These are phyloP conservation scores for Pseudococcus viburni DNA, from an alignment of 2,888 invertebrate species.

Conservation along the genomic window DNA sequence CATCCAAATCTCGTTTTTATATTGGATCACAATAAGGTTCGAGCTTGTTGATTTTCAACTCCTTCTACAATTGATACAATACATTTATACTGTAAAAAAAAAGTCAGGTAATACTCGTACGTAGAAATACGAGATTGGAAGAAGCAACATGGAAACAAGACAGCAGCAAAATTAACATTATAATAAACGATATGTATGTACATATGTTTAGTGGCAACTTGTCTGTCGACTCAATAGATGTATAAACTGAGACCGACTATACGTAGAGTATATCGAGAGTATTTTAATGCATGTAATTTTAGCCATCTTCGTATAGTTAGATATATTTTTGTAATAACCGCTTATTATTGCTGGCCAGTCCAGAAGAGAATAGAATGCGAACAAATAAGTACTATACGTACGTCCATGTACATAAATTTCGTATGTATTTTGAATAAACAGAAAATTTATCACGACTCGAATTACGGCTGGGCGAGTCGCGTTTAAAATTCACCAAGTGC, in stretches of 20 bases:
- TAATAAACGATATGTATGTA: conserved; percentile 15
- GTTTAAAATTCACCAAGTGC: conserved; percentile 24
- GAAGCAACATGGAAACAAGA: not conserved
- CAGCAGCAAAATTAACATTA: conserved; percentile 27
- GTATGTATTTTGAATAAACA: conserved; percentile 21
- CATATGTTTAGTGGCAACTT: not conserved
- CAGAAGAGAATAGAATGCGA: not conserved
- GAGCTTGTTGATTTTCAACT: not conserved
- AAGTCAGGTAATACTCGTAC: not conserved
- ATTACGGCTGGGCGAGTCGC: not conserved
- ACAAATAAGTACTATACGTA: not conserved
- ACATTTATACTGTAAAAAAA: not conserved
- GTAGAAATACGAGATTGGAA: not conserved
- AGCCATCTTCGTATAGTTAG: conserved; percentile 14
- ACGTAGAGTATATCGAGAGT: not conserved
- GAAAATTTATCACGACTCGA: conserved; percentile 48
- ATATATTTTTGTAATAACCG: not conserved
- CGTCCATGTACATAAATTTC: too few species aligned
- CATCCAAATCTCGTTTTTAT: too few species aligned
- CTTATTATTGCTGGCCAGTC: conserved; percentile 1
- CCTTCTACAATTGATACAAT: not conserved
- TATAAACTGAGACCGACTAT: not conserved
- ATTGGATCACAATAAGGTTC: not conserved
- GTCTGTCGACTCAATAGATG: not conserved
- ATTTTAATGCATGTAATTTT: conserved; percentile 55